Conservation (phyloP, 2,888 invertebrate genomes). For the Catocala nupta region DNA sequence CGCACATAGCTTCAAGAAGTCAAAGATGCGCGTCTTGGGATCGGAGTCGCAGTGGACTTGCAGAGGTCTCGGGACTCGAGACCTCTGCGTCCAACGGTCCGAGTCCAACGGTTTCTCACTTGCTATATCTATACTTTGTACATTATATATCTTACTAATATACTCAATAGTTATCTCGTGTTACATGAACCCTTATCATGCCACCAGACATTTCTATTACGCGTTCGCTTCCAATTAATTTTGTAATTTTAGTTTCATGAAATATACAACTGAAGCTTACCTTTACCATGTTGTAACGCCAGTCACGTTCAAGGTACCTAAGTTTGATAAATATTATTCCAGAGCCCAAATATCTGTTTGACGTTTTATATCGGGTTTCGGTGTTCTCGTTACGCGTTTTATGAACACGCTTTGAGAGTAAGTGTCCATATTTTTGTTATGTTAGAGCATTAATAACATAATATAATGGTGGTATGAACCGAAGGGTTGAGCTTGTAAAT, state of each 20-base stretch:
- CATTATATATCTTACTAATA: not conserved
- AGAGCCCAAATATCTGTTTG: slow-evolving; percentile 5
- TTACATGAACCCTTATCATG: slow-evolving; percentile 11
- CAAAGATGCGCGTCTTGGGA: too few species aligned
- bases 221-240: not conserved
- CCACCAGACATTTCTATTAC: slow-evolving; percentile 7
- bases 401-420: not conserved
- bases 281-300: not conserved
- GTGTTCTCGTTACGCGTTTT: slow-evolving; percentile 3
- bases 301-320: slow-evolving; percentile 11
- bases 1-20: too few species aligned
- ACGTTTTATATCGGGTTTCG: not conserved
- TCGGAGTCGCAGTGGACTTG: too few species aligned
- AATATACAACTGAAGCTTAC: not conserved
- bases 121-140: not conserved
- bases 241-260: not conserved
- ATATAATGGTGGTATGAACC: too few species aligned
- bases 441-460: not conserved
- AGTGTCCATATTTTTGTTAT: not conserved
- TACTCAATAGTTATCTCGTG: not conserved
- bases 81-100: too few species aligned
- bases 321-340: slow-evolving; percentile 9
- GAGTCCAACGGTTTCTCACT: too few species aligned
- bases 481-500: too few species aligned
- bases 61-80: too few species aligned